These are phyloP conservation scores for Aurelia aurita complex sp. Pacific DNA, from an alignment of 30 jellyfish, hydroid and myxozoan genomes.

Conservation along the genomic window DNA sequence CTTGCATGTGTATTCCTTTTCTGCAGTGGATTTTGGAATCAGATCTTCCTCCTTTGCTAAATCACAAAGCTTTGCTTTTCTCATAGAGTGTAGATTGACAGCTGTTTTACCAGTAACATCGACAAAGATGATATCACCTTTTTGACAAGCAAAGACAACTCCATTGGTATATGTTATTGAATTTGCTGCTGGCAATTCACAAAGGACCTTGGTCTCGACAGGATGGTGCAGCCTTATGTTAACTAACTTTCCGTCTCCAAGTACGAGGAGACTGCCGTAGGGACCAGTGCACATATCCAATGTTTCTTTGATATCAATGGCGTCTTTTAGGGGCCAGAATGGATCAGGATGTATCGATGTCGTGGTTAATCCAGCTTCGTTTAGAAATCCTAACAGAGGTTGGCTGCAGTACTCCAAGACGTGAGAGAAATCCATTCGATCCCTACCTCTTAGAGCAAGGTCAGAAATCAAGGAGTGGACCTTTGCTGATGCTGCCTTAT, in stretches of 20 bases:
- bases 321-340: slow-evolving; percentile 30
- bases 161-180: slow-evolving; percentile 20
- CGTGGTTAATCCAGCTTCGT: too few relatives aligned
- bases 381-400: too few relatives aligned
- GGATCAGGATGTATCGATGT: slow-evolving; percentile 6
- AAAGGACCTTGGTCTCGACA: slow-evolving; percentile 26
- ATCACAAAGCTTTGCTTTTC: too few relatives aligned
- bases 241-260: slow-evolving; percentile 16
- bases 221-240: slow-evolving; percentile 33
- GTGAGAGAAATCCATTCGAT: too few relatives aligned
- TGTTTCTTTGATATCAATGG: slow-evolving; percentile 16
- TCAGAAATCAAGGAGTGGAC: too few relatives aligned
- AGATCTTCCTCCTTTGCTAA: too few relatives aligned
- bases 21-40: too few relatives aligned
- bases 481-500: too few relatives aligned
- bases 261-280: slow-evolving; percentile 3
- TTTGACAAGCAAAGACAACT: slow-evolving; percentile 25
- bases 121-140: not conserved
- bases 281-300: slow-evolving; percentile 36
- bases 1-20: too few relatives aligned
- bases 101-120: not conserved
- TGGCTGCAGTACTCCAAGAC: too few relatives aligned
- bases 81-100: too few relatives aligned
- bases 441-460: too few relatives aligned
- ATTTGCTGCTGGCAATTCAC: slow-evolving; percentile 22